Percentiles rank a stretch among this genome's conserved stretches.
These are phyloP conservation scores for Mirounga angustirostris DNA, from an alignment of 2,113 vertebrate species.

Conservation along the genomic window DNA sequence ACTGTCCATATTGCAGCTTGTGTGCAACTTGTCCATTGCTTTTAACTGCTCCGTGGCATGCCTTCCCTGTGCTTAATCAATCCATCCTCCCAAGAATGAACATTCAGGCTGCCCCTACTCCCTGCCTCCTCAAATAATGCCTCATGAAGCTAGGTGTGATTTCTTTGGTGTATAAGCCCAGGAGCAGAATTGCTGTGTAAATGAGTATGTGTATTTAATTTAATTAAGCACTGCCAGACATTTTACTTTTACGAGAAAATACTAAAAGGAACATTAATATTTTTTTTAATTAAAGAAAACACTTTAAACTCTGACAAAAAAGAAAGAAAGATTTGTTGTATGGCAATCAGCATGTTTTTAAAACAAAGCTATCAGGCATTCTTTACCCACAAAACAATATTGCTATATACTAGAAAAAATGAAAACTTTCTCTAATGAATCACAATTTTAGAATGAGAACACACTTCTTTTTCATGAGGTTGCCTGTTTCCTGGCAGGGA, in stretches of 20 bases:
- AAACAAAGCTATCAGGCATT: conserved; percentile 27
- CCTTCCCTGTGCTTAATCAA: too few relatives aligned
- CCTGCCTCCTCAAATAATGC: background rate
- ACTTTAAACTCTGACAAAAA: conserved; percentile 34
- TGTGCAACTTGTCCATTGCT: background rate
- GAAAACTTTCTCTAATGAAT: background rate
- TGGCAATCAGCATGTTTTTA: background rate
- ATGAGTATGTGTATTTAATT: background rate
- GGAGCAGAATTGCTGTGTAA: background rate
- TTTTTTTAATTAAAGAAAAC: conserved; percentile 69
- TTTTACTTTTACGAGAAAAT: conserved; percentile 55
- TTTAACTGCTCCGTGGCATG: too few relatives aligned
- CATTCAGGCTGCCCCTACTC: background rate
- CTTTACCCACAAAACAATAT: background rate
- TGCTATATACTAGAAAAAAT: background rate
- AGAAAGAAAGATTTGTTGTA: conserved; percentile 10
- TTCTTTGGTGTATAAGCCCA: background rate
- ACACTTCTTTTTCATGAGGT: background rate
- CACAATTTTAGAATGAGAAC: background rate
- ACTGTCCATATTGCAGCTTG: background rate
- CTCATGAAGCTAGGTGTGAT: background rate
- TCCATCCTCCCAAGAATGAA: background rate
- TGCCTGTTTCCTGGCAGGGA: background rate
- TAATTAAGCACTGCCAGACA: conserved; percentile 44
- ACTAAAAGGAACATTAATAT: conserved; percentile 44